Evolutionary conservation across 2,888 invertebrate genomes (phyloP), one percentile per base, ranked within the genome.

Genomic region (Tinea semifulvella): DNA sequence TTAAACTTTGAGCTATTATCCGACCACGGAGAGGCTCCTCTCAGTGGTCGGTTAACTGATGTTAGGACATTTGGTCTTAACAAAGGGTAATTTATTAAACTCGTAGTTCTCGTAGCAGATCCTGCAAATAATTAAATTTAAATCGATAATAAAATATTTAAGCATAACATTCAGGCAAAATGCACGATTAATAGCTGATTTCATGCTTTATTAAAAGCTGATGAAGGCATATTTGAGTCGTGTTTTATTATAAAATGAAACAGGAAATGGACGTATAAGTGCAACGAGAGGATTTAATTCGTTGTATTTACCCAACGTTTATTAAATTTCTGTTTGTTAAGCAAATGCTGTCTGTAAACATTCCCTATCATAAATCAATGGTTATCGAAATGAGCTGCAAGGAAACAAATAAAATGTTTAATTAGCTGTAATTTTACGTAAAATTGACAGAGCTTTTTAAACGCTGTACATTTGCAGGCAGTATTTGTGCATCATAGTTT

Each of bases 261-360:
- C 31, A 31, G 31, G 31, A 31, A 31, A 31, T 31, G 14, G 11
- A 14, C 31, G 31, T 31, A 31, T 31, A 31, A 31, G 31, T 31
- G 31, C 31, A 31, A 3, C 31, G 31, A 13, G 13, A 31, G 31
- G 31, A 31, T 31, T 31, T 31, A 31, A 31, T 31, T 13, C 31
- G 31, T 31, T 31, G 31, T 31, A 31, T 31, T 31, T 31, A 31
- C 13, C 14, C 11, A 6, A 13, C 31, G 31, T 31, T 31, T 31
- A 31, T 31, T 31, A 31, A 31, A 31, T 31, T 31, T 31, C 31
- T 31, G 31, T 31, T 31, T 31, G 31, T 31, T 31, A 14, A 31
- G 31, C 31, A 31, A 31, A 31, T 31, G 31, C 2, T 31, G 31
- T 31, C 11, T 31, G 31, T 31, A 31, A 31, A 31, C 31, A 31